A percentile compares a stretch with the other conserved stretches of the same genome.
Evolutionary conservation across 2,888 invertebrate species (phyloP).

Genomic region (Griposia aprilina): DNA sequence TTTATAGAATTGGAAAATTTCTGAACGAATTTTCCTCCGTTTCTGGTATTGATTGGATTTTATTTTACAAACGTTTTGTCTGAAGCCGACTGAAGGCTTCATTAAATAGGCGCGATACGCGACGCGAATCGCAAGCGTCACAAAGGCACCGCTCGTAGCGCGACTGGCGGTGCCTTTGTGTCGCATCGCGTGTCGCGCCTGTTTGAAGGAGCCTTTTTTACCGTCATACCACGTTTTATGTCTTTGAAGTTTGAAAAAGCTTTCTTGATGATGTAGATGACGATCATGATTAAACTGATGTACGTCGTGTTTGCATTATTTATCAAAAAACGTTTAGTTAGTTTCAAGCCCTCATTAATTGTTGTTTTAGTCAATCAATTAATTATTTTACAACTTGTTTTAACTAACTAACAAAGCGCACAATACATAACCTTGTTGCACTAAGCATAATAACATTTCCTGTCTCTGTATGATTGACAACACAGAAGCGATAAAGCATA

Average conservation of each 20-base stretch:
- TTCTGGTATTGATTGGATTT: neutral
- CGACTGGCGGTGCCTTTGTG: too few relatives aligned
- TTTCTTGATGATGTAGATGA: neutral
- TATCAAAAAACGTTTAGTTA: neutral
- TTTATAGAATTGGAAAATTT: conserved; percentile 43
- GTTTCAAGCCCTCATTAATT: neutral
- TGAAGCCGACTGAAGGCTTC: neutral
- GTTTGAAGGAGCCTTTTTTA: too few relatives aligned
- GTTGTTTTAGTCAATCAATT: neutral
- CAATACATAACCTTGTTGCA: conserved; percentile 16
- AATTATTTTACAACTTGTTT: neutral
- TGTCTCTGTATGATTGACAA: conserved; percentile 41
- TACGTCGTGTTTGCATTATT: neutral
- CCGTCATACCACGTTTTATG: neutral
- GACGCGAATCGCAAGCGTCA: too few relatives aligned
- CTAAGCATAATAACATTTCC: neutral
- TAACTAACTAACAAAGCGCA: neutral
- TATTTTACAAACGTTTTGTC: neutral
- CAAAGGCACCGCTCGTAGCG: too few relatives aligned
- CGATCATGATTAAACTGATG: neutral
- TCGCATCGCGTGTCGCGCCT: too few relatives aligned
- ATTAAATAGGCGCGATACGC: too few relatives aligned
- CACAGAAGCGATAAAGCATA: conserved; percentile 17
- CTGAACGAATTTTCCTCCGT: conserved; percentile 22
- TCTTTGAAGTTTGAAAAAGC: neutral